Evolutionary conservation across 92 coral and sea anemone species (phyloP).

Genomic region (Paragorgia papillata): DNA sequence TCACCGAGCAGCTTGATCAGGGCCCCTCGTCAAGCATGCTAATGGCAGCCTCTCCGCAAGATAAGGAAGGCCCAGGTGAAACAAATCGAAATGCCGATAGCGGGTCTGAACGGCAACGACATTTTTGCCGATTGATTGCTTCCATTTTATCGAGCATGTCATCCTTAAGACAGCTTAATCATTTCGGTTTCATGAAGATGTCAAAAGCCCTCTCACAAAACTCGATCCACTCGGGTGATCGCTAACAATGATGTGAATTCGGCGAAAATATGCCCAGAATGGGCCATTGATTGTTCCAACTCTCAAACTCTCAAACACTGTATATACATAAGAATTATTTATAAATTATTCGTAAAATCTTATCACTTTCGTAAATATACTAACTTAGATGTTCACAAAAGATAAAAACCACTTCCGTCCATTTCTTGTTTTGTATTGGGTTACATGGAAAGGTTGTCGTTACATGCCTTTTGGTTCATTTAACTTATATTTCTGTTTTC

Average conservation of each 20-base stretch:
- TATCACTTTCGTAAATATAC: constrained; percentile 10
- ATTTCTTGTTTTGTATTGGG: not conserved
- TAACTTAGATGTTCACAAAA: not conserved
- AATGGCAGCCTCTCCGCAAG: too few species aligned
- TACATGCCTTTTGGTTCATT: not conserved
- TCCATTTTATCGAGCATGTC: not conserved
- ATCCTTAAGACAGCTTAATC: not conserved
- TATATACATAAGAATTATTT: constrained; percentile 4
- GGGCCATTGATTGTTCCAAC: not conserved
- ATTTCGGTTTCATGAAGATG: constrained; percentile 1
- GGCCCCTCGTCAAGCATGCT: too few species aligned
- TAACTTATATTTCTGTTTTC: not conserved
- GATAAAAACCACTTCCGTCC: constrained; percentile 4
- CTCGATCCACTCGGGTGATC: too few species aligned
- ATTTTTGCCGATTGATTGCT: not conserved
- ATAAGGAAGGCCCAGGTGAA: not conserved
- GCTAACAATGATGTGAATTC: not conserved
- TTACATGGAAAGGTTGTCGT: not conserved
- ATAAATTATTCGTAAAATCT: constrained; percentile 2
- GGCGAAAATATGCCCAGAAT: not conserved
- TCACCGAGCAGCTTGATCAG: too few species aligned
- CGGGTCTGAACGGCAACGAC: not conserved
- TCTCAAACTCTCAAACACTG: not conserved
- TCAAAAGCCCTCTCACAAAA: too few species aligned
- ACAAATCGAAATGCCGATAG: not conserved